Evolutionary conservation across 2,113 vertebrate species (phyloP), one percentile per base, ranked within the genome.

Genomic region (Triplophysa siluroides): DNA sequence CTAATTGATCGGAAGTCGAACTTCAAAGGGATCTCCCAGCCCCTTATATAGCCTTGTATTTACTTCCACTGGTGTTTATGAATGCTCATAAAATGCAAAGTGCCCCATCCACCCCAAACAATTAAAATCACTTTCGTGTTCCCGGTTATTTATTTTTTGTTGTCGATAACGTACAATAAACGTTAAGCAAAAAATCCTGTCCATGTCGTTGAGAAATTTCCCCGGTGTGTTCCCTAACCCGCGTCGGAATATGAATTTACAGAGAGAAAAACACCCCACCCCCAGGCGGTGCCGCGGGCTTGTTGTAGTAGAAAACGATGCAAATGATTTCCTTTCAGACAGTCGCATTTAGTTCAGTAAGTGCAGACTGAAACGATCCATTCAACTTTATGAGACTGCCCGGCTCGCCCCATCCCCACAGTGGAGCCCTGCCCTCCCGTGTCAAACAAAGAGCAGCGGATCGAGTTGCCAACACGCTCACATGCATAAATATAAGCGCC

Each of bases 311-410:
- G 81, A 81, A 73, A 73, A 85, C 76, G 85, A 93, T 93, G 91
- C 92, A 93, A 93, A 94, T 91, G 81, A 88, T 88, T 89, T 92
- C 87, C 89, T 91, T 92, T 93, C 90, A 92, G 84, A 87, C 82
- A 80, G 47, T 73, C 86, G 81, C 88, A 91, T 91, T 92, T 89
- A 90, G 88, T 89, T 83, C 16, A 78, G 75, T 81, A 86, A 86
- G 87, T 83, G 75, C 89, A 87, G 89, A 85, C 87, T 81, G 80
- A 84, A 64, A 85, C 76, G 69, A 88, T 85, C 88, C 91, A 91
- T 91, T 93, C 89, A 89, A 45, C 83, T 89, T 88, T 77, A 84
- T 83, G 85, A 79, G 87, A 86, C 90, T 82, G 88, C 81, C 64
- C 61, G 64, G 43, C 26, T 88, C 85, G 86, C 82, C 85, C 86